phyloP scores from a whole-genome alignment of 2,797 vertebrate species.

The Rhynchonycteris naso region DNA sequence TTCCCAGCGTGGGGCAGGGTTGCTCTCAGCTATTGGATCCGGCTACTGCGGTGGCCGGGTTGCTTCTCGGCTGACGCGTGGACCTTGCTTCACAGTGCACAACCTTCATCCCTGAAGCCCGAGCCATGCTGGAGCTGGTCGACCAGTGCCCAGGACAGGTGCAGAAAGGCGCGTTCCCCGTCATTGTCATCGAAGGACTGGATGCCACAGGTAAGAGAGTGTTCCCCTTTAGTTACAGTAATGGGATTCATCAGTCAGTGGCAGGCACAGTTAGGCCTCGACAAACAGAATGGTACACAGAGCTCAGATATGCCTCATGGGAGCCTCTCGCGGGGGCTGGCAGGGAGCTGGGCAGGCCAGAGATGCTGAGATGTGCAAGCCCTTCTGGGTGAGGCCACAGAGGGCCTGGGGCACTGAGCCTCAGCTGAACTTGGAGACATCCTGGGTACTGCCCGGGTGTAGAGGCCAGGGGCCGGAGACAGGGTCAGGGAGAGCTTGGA shows the following conservation, averaged over 20 bases:
- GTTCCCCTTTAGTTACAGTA: neutral
- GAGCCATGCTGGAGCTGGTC: constrained; percentile 87
- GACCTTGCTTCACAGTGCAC: constrained; percentile 85
- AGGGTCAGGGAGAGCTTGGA: neutral
- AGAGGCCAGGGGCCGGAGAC: accelerated
- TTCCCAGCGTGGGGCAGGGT: accelerated
- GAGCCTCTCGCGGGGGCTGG: accelerated
- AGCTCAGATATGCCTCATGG: neutral
- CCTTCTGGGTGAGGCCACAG: accelerated
- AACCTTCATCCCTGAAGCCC: constrained; percentile 91
- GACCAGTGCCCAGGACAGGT: constrained; percentile 82
- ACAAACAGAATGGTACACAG: too few species aligned
- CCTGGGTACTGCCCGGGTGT: accelerated
- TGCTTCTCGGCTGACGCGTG: neutral
- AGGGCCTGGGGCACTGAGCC: accelerated
- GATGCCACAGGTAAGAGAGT: constrained; percentile 94
- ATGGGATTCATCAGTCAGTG: neutral
- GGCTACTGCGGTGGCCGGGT: neutral
- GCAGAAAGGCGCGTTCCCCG: constrained; percentile 88
- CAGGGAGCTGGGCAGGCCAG: neutral
- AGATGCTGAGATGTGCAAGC: too few species aligned
- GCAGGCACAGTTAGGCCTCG: neutral
- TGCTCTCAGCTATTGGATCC: neutral
- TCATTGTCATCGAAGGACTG: constrained; percentile 94
- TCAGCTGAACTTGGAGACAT: accelerated